Evolutionary conservation across 1,140 invertebrate species (phyloP).

Genomic region (Trichonephila clavipes): DNA sequence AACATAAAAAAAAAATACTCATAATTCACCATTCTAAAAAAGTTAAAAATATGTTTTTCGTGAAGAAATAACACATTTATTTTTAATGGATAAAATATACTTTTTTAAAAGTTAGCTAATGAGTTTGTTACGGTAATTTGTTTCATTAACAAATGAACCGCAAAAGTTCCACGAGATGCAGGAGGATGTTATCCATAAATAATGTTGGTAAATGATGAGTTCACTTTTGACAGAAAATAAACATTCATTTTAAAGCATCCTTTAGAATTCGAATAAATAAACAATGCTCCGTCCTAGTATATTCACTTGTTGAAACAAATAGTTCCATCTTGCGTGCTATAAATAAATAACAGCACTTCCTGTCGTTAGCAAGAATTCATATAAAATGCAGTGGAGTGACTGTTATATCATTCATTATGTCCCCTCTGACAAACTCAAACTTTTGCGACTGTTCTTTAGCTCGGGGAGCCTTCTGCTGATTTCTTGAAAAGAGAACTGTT

Average conservation of each 20-base stretch:
- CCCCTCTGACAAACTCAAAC: slow-evolving; percentile 47
- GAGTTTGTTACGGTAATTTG: too few relatives aligned
- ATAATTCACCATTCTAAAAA: too few relatives aligned
- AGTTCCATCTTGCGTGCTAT: slow-evolving; percentile 30
- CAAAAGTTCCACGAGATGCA: neutral
- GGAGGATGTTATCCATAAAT: neutral
- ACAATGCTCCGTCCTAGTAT: neutral
- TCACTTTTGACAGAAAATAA: neutral
- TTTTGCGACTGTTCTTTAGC: slow-evolving; percentile 19
- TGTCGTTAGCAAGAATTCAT: slow-evolving; percentile 31
- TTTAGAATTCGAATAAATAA: slow-evolving; percentile 21
- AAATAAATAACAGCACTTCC: slow-evolving; percentile 48
- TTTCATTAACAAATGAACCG: too few relatives aligned
- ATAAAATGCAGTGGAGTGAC: slow-evolving; percentile 41
- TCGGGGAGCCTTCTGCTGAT: slow-evolving; percentile 16
- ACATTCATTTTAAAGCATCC: neutral
- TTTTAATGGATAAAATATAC: too few relatives aligned
- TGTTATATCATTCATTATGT: slow-evolving; percentile 48
- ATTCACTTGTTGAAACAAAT: slow-evolving; percentile 57
- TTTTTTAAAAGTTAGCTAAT: too few relatives aligned
- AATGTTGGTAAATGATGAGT: neutral
- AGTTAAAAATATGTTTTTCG: too few relatives aligned
- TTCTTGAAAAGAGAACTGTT: slow-evolving; percentile 35
- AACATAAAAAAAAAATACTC: too few relatives aligned
- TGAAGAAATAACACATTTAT: too few relatives aligned